These are phyloP conservation scores for Porites australiensis DNA, from an alignment of 64 coral and sea anemone species.

Conservation along the genomic window DNA sequence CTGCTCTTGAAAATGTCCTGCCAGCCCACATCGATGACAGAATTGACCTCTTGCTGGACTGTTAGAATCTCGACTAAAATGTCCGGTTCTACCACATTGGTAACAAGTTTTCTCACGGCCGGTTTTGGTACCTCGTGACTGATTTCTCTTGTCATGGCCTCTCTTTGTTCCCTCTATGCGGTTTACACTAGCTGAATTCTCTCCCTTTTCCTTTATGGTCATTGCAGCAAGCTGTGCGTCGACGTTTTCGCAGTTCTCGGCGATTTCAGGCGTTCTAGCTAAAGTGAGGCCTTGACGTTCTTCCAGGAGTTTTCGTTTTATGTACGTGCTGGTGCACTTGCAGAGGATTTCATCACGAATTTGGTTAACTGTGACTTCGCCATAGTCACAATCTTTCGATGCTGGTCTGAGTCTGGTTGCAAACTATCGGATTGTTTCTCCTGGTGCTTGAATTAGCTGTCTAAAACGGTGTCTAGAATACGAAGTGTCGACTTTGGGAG, in stretches of 20 bases:
- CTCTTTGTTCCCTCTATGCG: background rate
- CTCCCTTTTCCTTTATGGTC: background rate
- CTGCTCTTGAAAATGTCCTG: slow-evolving; percentile 11
- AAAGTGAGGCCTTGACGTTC: slow-evolving; percentile 28
- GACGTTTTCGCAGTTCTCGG: slow-evolving; percentile 58
- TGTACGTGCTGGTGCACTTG: slow-evolving; percentile 35
- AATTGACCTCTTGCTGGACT: slow-evolving; percentile 31
- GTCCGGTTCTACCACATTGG: slow-evolving; percentile 13
- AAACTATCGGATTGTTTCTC: slow-evolving; percentile 45
- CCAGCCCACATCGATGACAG: slow-evolving; percentile 10
- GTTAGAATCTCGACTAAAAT: background rate
- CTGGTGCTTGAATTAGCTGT: too few species aligned
- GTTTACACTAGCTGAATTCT: background rate
- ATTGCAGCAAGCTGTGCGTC: slow-evolving; percentile 46
- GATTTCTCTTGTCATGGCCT: background rate
- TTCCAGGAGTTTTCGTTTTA: slow-evolving; percentile 51
- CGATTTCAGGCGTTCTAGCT: slow-evolving; percentile 15
- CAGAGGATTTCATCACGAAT: slow-evolving; percentile 51
- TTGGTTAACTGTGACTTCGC: slow-evolving; percentile 47
- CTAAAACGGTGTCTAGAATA: too few species aligned
- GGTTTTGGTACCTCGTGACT: background rate
- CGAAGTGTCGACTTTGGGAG: too few species aligned
- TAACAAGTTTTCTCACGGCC: background rate
- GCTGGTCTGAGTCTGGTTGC: slow-evolving; percentile 42
- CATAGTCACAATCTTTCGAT: slow-evolving; percentile 57